phyloP scores from a whole-genome alignment of 2,797 vertebrate species.

The Graptemys geographica region DNA sequence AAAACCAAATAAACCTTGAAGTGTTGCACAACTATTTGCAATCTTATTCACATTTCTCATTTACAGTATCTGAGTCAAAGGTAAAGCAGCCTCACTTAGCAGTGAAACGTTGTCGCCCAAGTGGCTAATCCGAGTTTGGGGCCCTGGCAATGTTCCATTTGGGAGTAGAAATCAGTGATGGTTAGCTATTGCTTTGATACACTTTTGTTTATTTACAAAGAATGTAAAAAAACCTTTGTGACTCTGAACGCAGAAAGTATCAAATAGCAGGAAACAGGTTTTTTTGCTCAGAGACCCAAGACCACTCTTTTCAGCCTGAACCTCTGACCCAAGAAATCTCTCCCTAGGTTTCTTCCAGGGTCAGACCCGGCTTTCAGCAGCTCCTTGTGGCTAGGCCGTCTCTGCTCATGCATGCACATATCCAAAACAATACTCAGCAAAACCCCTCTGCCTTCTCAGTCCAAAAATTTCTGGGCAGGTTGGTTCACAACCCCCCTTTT shows the following conservation, averaged over 20 bases:
- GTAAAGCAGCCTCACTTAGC: background rate
- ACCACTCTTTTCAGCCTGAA: background rate
- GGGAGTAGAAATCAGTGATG: background rate
- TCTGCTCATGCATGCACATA: background rate
- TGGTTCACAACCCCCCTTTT: background rate
- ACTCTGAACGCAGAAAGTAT: background rate
- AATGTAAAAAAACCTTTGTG: background rate
- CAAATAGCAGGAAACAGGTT: background rate
- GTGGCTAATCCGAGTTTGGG: background rate
- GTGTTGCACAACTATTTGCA: background rate
- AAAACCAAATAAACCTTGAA: background rate
- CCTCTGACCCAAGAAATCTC: background rate
- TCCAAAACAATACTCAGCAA: background rate
- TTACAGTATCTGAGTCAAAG: background rate
- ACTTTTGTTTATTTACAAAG: background rate
- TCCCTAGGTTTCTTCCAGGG: background rate
- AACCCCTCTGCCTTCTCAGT: background rate
- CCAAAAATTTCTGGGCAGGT: background rate
- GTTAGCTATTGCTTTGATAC: background rate
- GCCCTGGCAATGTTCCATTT: background rate
- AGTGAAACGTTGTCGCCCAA: background rate
- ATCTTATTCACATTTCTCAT: background rate
- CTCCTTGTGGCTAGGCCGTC: background rate
- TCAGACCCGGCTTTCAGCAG: background rate
- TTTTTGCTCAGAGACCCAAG: background rate